Base-by-base conservation (phyloP, 1,140 invertebrate species). In the Anoplolepis gracilipes region DNA sequence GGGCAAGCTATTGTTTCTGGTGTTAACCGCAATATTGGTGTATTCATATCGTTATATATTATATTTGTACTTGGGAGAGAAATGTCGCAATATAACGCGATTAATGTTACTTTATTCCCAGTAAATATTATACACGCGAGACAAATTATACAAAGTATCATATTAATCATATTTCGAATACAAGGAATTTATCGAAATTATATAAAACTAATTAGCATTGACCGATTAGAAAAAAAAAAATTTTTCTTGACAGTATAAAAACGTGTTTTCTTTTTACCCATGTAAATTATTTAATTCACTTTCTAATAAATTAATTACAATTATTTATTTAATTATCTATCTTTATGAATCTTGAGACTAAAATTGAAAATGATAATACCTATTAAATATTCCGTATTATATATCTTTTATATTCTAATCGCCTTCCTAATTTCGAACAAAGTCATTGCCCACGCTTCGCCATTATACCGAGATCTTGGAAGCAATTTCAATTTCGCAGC, bases 1-100 rank as follows among this genome's bases (percentile, higher is more conserved):
- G 39, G 19, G 25, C 13, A 42, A 59, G 25, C 36, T 59, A 72
- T 73, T 72, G 78, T 82, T 82, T 42, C 53, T 22, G 67, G 36
- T 59, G 67, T 82, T 82, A 82, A 72, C 67, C 78, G 36, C 57
- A 82, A 82, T 82, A 82, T 36, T 59, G n/a, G 13, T n/a, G n/a
- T 28, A 33, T n/a, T 59, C 67, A 13, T 33, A 36, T 30, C 25
- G 25, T 57, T 59, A 25, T 46, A 70, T 70, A 81, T 81, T 55
- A 59, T 81, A 82, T 82, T 72, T 82, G 53, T 42, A 72, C 28
- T 73, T 69, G 53, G n/a, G 28, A 11, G 36, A 59, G 46, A 33
- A 39, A 36, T 55, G 36, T 16, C 67, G 36, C 39, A 4, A 28
- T 13, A 36, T 36, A 36, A 28, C 13, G 55, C 67, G 67, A 61